phyloP scores from a whole-genome alignment of 2,888 invertebrate species.

The Philereme vetulata region DNA sequence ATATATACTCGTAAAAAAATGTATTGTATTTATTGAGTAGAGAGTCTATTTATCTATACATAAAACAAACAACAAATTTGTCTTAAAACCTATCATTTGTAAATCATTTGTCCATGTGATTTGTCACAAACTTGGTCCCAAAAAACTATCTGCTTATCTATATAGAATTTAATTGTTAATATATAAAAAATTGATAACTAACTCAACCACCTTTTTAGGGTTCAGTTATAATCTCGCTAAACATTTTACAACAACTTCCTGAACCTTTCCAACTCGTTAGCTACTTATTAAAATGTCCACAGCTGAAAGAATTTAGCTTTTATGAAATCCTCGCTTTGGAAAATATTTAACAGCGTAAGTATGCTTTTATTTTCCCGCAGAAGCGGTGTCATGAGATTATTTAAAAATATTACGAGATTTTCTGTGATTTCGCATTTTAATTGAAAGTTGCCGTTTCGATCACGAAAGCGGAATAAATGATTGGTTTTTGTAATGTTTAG shows the following conservation, averaged over 20 bases:
- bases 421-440: conserved; percentile 18
- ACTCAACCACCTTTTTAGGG: conserved; percentile 6
- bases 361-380: conserved; percentile 14
- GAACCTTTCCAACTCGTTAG: conserved; percentile 26
- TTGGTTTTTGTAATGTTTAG: too few species aligned
- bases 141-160: too few species aligned
- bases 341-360: conserved; percentile 18
- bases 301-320: conserved; percentile 20
- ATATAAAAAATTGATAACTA: conserved; percentile 5
- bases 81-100: too few species aligned
- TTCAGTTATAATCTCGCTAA: conserved; percentile 11
- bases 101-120: too few species aligned
- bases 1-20: too few species aligned
- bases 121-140: too few species aligned
- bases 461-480: too few species aligned
- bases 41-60: too few species aligned
- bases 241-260: conserved; percentile 19
- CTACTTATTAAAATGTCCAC: conserved; percentile 18
- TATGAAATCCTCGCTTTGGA: conserved; percentile 17
- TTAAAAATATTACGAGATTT: conserved; percentile 30
- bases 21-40: too few species aligned
- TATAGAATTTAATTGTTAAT: too few species aligned
- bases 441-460: conserved; percentile 15
- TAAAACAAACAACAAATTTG: too few species aligned
- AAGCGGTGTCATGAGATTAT: conserved; percentile 23